phyloP scores from a whole-genome alignment of 1,140 invertebrate species.

The Pseudomyrmex concolor region DNA sequence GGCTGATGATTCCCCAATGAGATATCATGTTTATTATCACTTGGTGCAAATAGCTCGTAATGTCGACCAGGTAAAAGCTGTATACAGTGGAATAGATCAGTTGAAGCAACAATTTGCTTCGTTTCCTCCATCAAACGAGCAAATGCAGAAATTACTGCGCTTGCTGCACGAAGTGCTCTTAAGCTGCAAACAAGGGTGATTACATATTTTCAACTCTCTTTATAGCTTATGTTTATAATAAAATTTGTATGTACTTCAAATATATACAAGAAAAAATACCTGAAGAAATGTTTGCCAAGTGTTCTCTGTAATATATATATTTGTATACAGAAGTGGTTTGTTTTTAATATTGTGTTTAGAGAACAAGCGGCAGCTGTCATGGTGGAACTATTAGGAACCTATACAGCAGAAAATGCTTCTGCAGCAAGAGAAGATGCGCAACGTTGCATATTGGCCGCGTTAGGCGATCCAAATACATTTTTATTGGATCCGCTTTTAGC shows the following conservation, averaged over 20 bases:
- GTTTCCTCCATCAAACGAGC: conserved; percentile 94
- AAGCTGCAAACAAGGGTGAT: conserved; percentile 89
- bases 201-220: background rate
- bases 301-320: background rate
- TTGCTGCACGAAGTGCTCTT: conserved; percentile 94
- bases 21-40: conserved; percentile 97
- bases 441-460: conserved; percentile 96
- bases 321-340: conserved; percentile 46
- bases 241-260: too few species aligned
- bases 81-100: conserved; percentile 92
- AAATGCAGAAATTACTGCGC: conserved; percentile 96
- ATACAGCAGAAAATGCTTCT: conserved; percentile 98
- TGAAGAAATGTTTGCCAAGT: background rate
- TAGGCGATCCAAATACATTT: conserved; percentile 97
- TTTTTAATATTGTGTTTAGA: conserved; percentile 82
- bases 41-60: conserved; percentile 95
- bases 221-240: background rate
- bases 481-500: conserved; percentile 96
- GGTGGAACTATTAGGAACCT: conserved; percentile 97
- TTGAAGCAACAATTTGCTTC: conserved; percentile 93
- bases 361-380: conserved; percentile 97
- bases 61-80: conserved; percentile 92
- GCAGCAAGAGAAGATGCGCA: conserved; percentile 98
- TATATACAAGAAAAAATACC: background rate
- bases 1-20: conserved; percentile 92